Percentiles rank a stretch among this genome's conserved stretches.
Evolutionary conservation across 2,113 vertebrate genomes (phyloP).

Genomic region (Sander lucioperca): DNA sequence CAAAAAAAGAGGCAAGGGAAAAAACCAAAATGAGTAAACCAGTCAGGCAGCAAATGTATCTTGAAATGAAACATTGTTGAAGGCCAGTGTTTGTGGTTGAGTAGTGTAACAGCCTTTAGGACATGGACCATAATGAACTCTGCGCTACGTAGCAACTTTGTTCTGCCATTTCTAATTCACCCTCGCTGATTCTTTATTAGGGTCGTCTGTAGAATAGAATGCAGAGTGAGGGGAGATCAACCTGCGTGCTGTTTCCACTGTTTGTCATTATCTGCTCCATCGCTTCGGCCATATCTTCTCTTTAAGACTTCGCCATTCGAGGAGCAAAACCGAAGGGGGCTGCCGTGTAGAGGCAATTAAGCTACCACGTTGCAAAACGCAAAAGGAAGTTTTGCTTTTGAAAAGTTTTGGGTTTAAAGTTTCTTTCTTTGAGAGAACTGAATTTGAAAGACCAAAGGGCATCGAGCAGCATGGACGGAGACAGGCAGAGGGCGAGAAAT

Average conservation of each 20-base stretch:
- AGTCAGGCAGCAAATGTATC: slow-evolving; percentile 47
- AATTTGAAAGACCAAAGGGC: slow-evolving; percentile 50
- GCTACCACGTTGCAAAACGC: slow-evolving; percentile 8
- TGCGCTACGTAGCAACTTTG: slow-evolving; percentile 24
- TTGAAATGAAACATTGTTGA: slow-evolving; percentile 51
- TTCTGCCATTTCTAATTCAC: slow-evolving; percentile 57
- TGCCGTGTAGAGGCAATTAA: slow-evolving; percentile 46
- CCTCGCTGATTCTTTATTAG: slow-evolving; percentile 68
- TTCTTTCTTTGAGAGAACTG: slow-evolving; percentile 30
- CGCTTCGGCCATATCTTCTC: slow-evolving; percentile 44
- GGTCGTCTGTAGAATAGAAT: slow-evolving; percentile 38
- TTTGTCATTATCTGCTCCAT: slow-evolving; percentile 69
- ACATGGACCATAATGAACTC: slow-evolving; percentile 54
- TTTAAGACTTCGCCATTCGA: slow-evolving; percentile 30
- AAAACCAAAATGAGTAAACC: slow-evolving; percentile 35
- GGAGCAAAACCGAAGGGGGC: slow-evolving; percentile 9
- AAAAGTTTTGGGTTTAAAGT: slow-evolving; percentile 25
- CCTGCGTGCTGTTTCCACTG: slow-evolving; percentile 41
- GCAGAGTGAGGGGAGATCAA: slow-evolving; percentile 50
- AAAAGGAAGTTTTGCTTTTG: slow-evolving; percentile 30
- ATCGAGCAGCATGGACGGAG: slow-evolving; percentile 23
- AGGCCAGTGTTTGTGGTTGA: slow-evolving; percentile 41
- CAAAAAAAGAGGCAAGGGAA: not conserved
- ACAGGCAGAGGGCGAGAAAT: slow-evolving; percentile 37
- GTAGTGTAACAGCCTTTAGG: slow-evolving; percentile 26